These are phyloP conservation scores for Amazona ochrocephala DNA, from an alignment of 2,797 vertebrate genomes.

Conservation along the genomic window DNA sequence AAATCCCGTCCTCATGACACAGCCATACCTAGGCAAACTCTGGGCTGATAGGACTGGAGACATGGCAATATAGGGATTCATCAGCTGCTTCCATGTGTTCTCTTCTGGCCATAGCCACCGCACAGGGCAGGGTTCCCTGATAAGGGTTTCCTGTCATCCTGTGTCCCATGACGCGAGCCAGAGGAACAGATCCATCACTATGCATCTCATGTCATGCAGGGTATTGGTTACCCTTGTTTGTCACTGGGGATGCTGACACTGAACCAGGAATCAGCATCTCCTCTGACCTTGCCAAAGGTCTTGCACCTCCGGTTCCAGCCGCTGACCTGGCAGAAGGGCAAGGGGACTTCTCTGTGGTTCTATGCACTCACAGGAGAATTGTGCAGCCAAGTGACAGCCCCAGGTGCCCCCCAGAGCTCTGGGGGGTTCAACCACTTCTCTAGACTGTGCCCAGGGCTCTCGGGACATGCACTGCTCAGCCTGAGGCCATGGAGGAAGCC, in stretches of 20 bases:
- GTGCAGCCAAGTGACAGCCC: neutral
- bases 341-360: neutral
- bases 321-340: neutral
- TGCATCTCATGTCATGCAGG: neutral
- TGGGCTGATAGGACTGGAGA: neutral
- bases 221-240: neutral
- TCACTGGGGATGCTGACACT: neutral
- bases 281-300: neutral
- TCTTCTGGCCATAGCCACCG: neutral
- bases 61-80: neutral
- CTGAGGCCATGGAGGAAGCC: fast-evolving
- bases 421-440: neutral
- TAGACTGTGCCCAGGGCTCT: neutral
- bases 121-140: neutral
- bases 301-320: neutral
- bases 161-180: neutral
- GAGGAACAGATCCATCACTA: neutral
- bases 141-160: neutral
- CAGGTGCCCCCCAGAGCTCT: neutral
- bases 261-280: neutral
- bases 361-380: neutral
- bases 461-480: fast-evolving
- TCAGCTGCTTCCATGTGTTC: neutral
- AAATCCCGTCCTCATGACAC: neutral
- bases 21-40: neutral